Evolutionary conservation across 2,888 invertebrate species (phyloP).

Genomic region (Diplazon laetatorius): DNA sequence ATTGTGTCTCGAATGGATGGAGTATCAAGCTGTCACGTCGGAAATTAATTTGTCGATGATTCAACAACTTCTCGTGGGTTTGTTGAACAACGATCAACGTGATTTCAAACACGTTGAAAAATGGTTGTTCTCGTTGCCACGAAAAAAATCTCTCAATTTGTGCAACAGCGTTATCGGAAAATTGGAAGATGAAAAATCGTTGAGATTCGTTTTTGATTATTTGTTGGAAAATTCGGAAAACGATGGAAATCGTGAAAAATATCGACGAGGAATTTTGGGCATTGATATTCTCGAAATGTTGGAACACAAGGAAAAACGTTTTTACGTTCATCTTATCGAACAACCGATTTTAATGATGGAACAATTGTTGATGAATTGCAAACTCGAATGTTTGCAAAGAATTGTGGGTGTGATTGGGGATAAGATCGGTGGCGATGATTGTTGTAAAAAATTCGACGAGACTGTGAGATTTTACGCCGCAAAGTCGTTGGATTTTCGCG

Average conservation of each 20-base stretch:
- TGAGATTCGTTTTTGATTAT: constrained; percentile 87
- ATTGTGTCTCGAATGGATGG: constrained; percentile 88
- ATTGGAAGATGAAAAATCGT: constrained; percentile 85
- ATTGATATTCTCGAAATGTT: constrained; percentile 88
- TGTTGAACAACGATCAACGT: constrained; percentile 84
- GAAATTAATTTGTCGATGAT: constrained; percentile 84
- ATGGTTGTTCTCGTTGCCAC: constrained; percentile 86
- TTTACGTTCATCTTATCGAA: constrained; percentile 87
- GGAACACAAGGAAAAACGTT: constrained; percentile 84
- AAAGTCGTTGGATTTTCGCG: constrained; percentile 90
- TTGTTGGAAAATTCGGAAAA: constrained; percentile 83
- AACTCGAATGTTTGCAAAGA: constrained; percentile 87
- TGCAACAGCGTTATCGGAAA: constrained; percentile 86
- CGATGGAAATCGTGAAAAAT: constrained; percentile 83
- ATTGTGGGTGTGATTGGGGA: constrained; percentile 86
- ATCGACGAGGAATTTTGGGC: constrained; percentile 87
- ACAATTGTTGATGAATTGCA: constrained; percentile 93
- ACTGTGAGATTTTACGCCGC: constrained; percentile 89
- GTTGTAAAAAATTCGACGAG: constrained; percentile 87
- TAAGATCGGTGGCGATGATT: constrained; percentile 81
- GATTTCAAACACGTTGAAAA: constrained; percentile 76
- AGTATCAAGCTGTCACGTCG: constrained; percentile 85
- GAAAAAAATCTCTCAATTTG: constrained; percentile 85
- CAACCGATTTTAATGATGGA: constrained; percentile 91
- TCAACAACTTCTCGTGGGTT: constrained; percentile 84